These are phyloP conservation scores for Crossaster papposus DNA, from an alignment of 53 echinoderm and acorn worm species.

Conservation along the genomic window DNA sequence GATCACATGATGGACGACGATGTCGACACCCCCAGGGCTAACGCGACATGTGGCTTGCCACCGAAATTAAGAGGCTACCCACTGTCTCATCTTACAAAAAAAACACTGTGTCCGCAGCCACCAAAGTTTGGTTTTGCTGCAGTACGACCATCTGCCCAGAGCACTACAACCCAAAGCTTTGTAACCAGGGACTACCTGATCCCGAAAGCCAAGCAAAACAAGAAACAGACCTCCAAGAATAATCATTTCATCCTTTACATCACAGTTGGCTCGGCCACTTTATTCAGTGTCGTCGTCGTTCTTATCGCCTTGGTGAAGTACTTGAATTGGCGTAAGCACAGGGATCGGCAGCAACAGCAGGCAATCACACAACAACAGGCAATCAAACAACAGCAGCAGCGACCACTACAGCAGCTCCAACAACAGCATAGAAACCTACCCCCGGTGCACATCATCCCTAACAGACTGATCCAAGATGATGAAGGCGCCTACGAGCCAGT, in stretches of 20 bases:
- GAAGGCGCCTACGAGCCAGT: neutral
- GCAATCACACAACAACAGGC: neutral
- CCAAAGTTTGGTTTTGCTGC: no score
- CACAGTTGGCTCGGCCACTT: neutral
- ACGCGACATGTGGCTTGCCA: conserved; percentile 26
- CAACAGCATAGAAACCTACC: neutral
- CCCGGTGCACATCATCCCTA: neutral
- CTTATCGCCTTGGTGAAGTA: neutral
- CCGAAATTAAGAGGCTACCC: neutral
- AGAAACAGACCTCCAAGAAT: neutral
- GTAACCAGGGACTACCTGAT: neutral
- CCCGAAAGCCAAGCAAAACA: neutral
- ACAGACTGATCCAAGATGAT: neutral
- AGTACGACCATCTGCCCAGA: neutral
- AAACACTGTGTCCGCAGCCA: neutral
- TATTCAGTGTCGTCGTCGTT: neutral
- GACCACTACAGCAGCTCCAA: neutral
- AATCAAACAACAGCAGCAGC: no score
- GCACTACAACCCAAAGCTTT: neutral
- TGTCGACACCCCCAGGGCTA: conserved; percentile 9
- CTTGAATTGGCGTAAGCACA: neutral
- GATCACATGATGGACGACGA: neutral
- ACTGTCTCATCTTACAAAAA: neutral
- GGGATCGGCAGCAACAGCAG: conserved; percentile 1
- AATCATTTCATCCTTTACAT: neutral